Evolutionary conservation across 2,113 vertebrate genomes (phyloP).

Genomic region (Crotalus horridus): DNA sequence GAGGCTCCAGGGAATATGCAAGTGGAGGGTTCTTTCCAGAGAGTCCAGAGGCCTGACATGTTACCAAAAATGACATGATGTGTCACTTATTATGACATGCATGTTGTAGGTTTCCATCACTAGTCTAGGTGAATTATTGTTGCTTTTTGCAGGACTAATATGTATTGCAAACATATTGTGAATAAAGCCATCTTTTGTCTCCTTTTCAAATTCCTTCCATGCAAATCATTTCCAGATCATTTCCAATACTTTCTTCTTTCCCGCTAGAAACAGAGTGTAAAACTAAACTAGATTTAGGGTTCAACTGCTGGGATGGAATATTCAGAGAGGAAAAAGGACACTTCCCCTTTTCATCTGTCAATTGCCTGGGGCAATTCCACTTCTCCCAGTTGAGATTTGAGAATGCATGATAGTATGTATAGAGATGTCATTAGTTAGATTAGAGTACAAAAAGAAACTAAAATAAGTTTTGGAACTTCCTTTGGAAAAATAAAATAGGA

Average conservation of each 20-base stretch:
- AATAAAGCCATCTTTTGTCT: background rate
- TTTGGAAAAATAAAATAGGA: background rate
- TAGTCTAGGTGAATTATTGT: background rate
- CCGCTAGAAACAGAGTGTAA: background rate
- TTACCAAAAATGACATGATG: background rate
- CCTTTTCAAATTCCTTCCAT: background rate
- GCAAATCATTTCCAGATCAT: background rate
- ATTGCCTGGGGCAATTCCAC: background rate
- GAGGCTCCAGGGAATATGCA: background rate
- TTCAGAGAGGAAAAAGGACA: background rate
- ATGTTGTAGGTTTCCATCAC: background rate
- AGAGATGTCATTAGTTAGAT: background rate
- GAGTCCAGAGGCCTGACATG: background rate
- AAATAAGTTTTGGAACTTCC: background rate
- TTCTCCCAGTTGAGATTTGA: background rate
- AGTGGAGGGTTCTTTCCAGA: background rate
- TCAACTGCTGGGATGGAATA: background rate
- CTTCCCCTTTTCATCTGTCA: background rate
- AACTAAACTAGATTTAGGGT: background rate
- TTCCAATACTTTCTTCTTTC: background rate
- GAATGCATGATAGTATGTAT: background rate
- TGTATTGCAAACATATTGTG: background rate
- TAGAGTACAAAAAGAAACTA: background rate
- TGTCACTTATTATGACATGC: background rate
- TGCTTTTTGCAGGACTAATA: background rate